Conservation (phyloP, 2,888 invertebrate genomes). For the Periphyllus acericola region DNA sequence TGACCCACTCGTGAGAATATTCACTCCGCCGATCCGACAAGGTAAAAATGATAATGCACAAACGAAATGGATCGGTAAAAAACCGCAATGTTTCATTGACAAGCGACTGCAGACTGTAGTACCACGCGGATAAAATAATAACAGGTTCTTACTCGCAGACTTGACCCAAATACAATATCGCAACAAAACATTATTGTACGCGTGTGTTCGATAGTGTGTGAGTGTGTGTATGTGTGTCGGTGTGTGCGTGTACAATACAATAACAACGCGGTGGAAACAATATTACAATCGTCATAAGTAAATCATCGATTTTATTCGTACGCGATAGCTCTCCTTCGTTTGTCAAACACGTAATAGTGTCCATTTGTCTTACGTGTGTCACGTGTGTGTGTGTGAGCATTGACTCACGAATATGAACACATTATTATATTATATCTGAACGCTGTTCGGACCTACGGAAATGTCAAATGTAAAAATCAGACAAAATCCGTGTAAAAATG, state of each 20-base stretch:
- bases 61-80: conserved; percentile 26
- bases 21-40: not conserved
- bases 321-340: too few species aligned
- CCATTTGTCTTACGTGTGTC: too few species aligned
- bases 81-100: conserved; percentile 34
- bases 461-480: too few species aligned
- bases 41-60: conserved; percentile 5
- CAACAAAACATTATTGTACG: conserved; percentile 15
- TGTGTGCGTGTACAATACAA: not conserved
- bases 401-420: too few species aligned
- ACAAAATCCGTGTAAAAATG: too few species aligned
- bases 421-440: too few species aligned
- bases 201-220: not conserved
- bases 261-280: not conserved
- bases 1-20: conserved; percentile 7
- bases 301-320: not conserved
- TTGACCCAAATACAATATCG: conserved; percentile 45
- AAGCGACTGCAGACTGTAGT: not conserved
- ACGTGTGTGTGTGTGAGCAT: too few species aligned
- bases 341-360: too few species aligned
- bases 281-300: not conserved
- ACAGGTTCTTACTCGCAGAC: conserved; percentile 48
- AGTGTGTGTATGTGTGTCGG: not conserved
- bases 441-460: too few species aligned
- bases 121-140: conserved; percentile 11